Percentiles rank a stretch among this genome's conserved stretches.
Evolutionary conservation across 1,140 invertebrate species (phyloP).

Genomic region (Aphelenchoides fujianensis): DNA sequence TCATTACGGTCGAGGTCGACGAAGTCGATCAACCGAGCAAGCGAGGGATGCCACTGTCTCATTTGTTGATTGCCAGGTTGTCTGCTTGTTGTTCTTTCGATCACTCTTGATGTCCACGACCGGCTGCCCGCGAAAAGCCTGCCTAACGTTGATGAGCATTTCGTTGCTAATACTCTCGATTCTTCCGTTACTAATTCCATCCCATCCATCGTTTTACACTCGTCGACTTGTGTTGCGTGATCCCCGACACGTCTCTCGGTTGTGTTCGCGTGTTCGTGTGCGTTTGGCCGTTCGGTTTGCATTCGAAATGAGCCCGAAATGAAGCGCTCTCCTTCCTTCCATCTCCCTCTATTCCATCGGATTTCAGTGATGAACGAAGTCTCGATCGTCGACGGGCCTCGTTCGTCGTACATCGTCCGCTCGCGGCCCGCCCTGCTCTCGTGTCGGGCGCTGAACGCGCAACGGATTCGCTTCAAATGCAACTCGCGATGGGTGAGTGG

Average conservation of each 20-base stretch:
- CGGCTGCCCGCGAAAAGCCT: no score
- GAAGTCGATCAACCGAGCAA: no score
- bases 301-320: background rate
- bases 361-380: conserved; percentile 38
- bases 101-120: no score
- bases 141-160: no score
- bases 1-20: no score
- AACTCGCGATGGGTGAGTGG: conserved; percentile 58
- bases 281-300: background rate
- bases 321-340: background rate
- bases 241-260: background rate
- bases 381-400: conserved; percentile 41
- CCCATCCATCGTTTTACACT: no score
- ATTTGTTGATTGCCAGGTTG: no score
- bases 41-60: no score
- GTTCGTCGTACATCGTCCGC: conserved; percentile 54
- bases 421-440: conserved; percentile 42
- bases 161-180: background rate
- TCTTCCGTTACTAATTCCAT: no score
- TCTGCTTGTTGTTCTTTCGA: no score
- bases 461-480: conserved; percentile 56
- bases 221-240: background rate
- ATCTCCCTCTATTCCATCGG: background rate
- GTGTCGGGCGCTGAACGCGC: conserved; percentile 53
- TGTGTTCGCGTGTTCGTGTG: background rate